phyloP scores from a whole-genome alignment of 2,888 invertebrate genomes.

The Listrodromus nycthemerus region DNA sequence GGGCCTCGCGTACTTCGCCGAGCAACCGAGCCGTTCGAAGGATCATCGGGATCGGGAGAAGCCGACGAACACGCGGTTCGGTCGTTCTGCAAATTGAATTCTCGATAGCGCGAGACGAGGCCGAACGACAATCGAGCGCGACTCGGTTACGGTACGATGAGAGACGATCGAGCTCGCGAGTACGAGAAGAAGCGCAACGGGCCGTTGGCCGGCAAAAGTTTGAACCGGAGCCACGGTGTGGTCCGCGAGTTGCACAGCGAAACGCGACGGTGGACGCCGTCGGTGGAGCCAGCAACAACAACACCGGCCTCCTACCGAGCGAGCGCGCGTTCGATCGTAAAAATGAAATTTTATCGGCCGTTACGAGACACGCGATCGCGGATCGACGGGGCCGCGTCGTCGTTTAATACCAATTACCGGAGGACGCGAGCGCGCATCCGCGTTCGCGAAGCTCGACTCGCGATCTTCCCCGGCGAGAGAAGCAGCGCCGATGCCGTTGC shows the following conservation, averaged over 20 bases:
- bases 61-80: conserved; percentile 39
- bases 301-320: conserved; percentile 54
- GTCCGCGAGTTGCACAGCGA: conserved; percentile 38
- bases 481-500: conserved; percentile 2
- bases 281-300: not conserved
- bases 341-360: conserved; percentile 72
- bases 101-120: conserved; percentile 73
- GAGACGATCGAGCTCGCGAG: conserved; percentile 42
- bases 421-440: conserved; percentile 61
- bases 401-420: conserved; percentile 74
- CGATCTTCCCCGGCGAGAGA: conserved; percentile 19
- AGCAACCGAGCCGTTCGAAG: conserved; percentile 39
- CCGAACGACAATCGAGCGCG: conserved; percentile 54
- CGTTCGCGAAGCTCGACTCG: conserved; percentile 63
- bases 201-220: conserved; percentile 12
- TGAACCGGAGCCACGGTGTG: conserved; percentile 9
- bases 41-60: not conserved
- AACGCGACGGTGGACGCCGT: conserved; percentile 6
- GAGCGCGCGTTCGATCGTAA: conserved; percentile 63
- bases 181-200: conserved; percentile 35
- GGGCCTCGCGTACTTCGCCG: not conserved
- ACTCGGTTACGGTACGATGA: conserved; percentile 50
- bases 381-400: conserved; percentile 67
- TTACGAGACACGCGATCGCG: conserved; percentile 68
- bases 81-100: conserved; percentile 79